A percentile compares a stretch with the other conserved stretches of the same genome.
phyloP scores from a whole-genome alignment of 1,140 invertebrate species.

The Pseudachorutes palmiensis region DNA sequence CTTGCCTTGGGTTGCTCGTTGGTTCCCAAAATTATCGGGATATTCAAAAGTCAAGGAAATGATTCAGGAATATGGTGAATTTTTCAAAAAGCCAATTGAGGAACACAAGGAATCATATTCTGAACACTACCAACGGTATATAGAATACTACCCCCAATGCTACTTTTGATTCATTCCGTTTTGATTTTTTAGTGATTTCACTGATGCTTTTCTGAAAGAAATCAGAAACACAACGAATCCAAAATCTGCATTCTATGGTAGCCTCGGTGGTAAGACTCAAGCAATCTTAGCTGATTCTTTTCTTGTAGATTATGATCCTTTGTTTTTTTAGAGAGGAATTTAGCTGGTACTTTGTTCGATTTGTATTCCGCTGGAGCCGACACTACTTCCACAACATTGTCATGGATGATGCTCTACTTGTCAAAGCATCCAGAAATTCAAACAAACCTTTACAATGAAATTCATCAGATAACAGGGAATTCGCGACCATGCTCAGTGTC shows the following conservation, averaged over 20 bases:
- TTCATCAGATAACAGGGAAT: not conserved
- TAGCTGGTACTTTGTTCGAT: not conserved
- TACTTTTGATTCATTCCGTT: not conserved
- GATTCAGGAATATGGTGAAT: not conserved
- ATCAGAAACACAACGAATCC: constrained; percentile 22
- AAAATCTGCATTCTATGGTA: constrained; percentile 18
- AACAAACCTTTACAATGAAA: constrained; percentile 4
- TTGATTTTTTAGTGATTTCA: constrained; percentile 16
- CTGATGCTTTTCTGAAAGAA: constrained; percentile 22
- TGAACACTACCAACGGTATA: not conserved
- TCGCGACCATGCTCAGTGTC: not conserved
- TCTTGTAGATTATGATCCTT: not conserved
- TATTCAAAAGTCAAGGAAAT: not conserved
- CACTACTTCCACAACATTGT: not conserved
- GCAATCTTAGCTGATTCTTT: not conserved
- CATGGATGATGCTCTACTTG: not conserved
- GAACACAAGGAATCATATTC: constrained; percentile 10
- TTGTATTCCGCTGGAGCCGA: not conserved
- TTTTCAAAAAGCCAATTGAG: not conserved
- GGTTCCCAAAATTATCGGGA: constrained; percentile 1
- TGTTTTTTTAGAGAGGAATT: not conserved
- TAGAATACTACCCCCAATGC: not conserved
- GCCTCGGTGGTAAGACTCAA: constrained; percentile 14
- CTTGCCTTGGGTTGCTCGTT: not conserved
- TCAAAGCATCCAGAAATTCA: not conserved